These are phyloP conservation scores for Ctenicera cuprea DNA, from an alignment of 2,888 invertebrate species.

Conservation along the genomic window DNA sequence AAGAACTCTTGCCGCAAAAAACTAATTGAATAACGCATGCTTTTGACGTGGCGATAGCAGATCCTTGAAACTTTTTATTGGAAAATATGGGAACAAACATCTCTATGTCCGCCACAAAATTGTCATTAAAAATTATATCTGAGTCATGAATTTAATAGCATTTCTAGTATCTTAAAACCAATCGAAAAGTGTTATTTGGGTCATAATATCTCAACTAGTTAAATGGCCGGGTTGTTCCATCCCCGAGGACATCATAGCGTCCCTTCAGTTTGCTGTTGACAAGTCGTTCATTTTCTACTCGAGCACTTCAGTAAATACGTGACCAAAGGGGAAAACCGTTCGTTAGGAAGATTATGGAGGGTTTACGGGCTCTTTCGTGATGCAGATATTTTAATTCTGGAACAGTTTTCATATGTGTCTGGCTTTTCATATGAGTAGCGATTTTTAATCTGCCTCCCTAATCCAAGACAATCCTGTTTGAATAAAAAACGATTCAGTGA, in stretches of 20 bases:
- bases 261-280: constrained; percentile 48
- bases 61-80: too few species aligned
- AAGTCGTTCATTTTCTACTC: constrained; percentile 56
- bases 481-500: constrained; percentile 2
- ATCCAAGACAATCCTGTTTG: background rate
- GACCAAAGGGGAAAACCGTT: constrained; percentile 54
- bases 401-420: background rate
- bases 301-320: constrained; percentile 52
- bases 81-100: too few species aligned
- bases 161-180: constrained; percentile 18
- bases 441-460: constrained; percentile 7
- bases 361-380: constrained; percentile 34
- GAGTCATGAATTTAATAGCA: constrained; percentile 19
- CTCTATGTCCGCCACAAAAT: background rate
- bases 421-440: background rate
- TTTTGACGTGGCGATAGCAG: too few species aligned
- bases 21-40: too few species aligned
- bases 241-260: constrained; percentile 40
- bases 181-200: constrained; percentile 34
- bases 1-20: too few species aligned
- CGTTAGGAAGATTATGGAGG: constrained; percentile 18
- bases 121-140: constrained; percentile 7
- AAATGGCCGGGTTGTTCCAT: constrained; percentile 36
- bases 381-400: constrained; percentile 23
- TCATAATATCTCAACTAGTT: constrained; percentile 34